Conservation (phyloP, 1,140 invertebrate genomes). For the Vollenhovia emeryi region DNA sequence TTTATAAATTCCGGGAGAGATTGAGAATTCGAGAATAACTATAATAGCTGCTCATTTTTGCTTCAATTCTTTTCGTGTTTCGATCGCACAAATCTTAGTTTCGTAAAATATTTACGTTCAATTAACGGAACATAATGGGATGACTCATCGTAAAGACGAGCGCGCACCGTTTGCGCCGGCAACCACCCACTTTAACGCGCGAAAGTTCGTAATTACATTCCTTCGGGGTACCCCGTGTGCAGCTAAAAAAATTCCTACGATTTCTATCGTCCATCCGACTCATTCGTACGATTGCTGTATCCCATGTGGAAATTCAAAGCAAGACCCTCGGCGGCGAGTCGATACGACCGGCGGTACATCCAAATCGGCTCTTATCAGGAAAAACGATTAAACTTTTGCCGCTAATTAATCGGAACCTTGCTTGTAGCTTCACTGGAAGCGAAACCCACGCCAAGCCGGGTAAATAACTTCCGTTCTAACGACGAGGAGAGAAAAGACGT, state of each 20-base stretch:
- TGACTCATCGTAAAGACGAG: background rate
- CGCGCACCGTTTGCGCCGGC: background rate
- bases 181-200: background rate
- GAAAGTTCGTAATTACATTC: slow-evolving; percentile 54
- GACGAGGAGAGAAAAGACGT: background rate
- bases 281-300: background rate
- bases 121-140: background rate
- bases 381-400: slow-evolving; percentile 45
- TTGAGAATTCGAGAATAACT: background rate
- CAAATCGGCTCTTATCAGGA: background rate
- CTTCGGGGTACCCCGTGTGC: background rate
- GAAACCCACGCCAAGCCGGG: background rate
- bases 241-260: slow-evolving; percentile 21
- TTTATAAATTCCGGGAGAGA: background rate
- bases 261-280: slow-evolving; percentile 9
- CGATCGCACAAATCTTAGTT: background rate
- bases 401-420: slow-evolving; percentile 59
- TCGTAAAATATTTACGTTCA: slow-evolving; percentile 14
- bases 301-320: slow-evolving; percentile 24
- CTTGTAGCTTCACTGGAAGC: background rate
- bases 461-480: slow-evolving; percentile 12
- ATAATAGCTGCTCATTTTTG: background rate
- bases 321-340: background rate
- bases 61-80: background rate
- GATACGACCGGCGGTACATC: slow-evolving; percentile 1